Evolutionary conservation across 2,888 invertebrate genomes (phyloP).

Genomic region (Amorpha juglandis): DNA sequence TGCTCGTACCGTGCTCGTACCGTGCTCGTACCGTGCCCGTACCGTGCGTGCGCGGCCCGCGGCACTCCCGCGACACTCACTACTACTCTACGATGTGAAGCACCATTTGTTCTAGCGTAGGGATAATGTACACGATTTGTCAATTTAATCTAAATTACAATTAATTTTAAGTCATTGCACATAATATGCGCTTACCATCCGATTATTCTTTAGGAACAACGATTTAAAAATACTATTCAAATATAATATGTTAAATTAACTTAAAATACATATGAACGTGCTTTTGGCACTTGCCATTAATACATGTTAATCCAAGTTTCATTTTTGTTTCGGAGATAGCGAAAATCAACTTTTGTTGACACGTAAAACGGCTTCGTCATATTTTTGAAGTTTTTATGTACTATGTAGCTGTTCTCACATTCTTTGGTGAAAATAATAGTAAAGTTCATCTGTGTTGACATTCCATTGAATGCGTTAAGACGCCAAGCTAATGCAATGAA

Average conservation of each 20-base stretch:
- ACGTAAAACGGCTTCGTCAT: neutral
- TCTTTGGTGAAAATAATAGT: constrained; percentile 63
- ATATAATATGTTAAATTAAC: constrained; percentile 72
- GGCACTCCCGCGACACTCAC: constrained; percentile 44
- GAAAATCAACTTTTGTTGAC: constrained; percentile 23
- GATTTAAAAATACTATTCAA: constrained; percentile 79
- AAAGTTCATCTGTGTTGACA: constrained; percentile 25
- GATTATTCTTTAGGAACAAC: constrained; percentile 81
- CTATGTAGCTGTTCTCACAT: constrained; percentile 49
- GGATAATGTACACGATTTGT: constrained; percentile 82
- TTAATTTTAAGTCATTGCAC: constrained; percentile 74
- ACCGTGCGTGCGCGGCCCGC: constrained; percentile 35
- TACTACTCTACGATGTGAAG: constrained; percentile 80
- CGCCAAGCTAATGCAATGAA: neutral
- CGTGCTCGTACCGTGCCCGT: neutral
- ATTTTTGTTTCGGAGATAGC: constrained; percentile 21
- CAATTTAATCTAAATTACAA: constrained; percentile 74
- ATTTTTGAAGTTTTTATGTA: constrained; percentile 27
- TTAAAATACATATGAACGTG: constrained; percentile 72
- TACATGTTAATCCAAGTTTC: constrained; percentile 6
- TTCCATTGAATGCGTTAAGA: neutral
- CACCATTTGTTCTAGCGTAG: constrained; percentile 85
- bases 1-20: no score
- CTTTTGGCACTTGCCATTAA: constrained; percentile 79
- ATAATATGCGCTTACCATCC: constrained; percentile 69